phyloP scores from a whole-genome alignment of 2,888 invertebrate genomes.

The Metellina segmentata region DNA sequence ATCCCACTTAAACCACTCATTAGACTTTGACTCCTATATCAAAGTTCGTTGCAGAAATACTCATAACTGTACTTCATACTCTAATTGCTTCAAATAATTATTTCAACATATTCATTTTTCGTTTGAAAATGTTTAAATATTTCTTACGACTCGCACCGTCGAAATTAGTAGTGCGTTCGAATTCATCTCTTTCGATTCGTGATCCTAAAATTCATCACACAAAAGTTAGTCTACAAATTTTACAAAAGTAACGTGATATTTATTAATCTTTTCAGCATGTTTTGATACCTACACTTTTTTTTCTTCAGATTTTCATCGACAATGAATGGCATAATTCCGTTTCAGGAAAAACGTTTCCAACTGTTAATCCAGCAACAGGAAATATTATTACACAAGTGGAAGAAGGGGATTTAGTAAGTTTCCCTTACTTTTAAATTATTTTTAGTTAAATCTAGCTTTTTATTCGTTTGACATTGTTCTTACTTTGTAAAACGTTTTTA shows the following conservation, averaged over 20 bases:
- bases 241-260: background rate
- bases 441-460: too few species aligned
- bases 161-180: background rate
- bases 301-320: conserved; percentile 92
- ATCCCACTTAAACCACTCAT: background rate
- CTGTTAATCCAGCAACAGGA: conserved; percentile 91
- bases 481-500: too few species aligned
- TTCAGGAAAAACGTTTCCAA: conserved; percentile 92
- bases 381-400: conserved; percentile 88
- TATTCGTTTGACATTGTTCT: too few species aligned
- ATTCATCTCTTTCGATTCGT: background rate
- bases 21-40: background rate
- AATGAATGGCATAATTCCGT: conserved; percentile 95
- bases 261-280: background rate
- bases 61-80: background rate
- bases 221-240: conserved; percentile 2
- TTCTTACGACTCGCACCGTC: background rate
- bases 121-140: background rate
- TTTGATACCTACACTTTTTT: background rate
- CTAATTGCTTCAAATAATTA: background rate
- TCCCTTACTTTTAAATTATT: background rate
- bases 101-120: background rate
- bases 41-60: too few species aligned
- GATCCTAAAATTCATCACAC: conserved; percentile 34
- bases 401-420: conserved; percentile 86